These are phyloP conservation scores for Malurus elegans DNA, from an alignment of 2,113 vertebrate genomes.

Conservation along the genomic window DNA sequence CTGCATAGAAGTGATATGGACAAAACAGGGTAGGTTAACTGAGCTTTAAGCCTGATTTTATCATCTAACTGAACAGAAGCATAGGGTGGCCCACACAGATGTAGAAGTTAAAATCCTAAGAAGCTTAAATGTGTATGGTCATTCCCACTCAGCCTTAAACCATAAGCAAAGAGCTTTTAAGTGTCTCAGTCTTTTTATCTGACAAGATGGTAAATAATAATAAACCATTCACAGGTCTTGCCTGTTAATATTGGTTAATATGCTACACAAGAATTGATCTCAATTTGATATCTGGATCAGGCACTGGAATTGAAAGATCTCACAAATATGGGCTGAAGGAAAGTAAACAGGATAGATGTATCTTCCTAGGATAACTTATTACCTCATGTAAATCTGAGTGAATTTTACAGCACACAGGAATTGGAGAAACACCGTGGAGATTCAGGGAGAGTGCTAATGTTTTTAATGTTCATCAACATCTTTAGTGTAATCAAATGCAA, in stretches of 20 bases:
- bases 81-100: not conserved
- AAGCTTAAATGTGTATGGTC: not conserved
- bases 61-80: not conserved
- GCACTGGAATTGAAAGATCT: not conserved
- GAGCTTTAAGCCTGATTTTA: not conserved
- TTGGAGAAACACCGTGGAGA: not conserved
- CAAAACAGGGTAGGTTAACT: not conserved
- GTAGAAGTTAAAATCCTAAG: not conserved
- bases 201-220: not conserved
- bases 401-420: not conserved
- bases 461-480: not conserved
- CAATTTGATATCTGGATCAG: not conserved
- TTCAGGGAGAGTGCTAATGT: not conserved
- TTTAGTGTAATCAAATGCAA: not conserved
- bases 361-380: not conserved
- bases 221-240: not conserved
- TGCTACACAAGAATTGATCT: not conserved
- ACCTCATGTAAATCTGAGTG: not conserved
- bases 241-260: not conserved
- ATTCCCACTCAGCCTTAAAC: not conserved
- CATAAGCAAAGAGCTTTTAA: not conserved
- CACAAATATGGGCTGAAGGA: not conserved
- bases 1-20: not conserved
- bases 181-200: not conserved
- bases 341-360: not conserved